Percentiles rank a stretch among this genome's conserved stretches.
These are phyloP conservation scores for Eudyptes chrysolophus DNA, from an alignment of 2,113 vertebrate genomes.

Conservation along the genomic window DNA sequence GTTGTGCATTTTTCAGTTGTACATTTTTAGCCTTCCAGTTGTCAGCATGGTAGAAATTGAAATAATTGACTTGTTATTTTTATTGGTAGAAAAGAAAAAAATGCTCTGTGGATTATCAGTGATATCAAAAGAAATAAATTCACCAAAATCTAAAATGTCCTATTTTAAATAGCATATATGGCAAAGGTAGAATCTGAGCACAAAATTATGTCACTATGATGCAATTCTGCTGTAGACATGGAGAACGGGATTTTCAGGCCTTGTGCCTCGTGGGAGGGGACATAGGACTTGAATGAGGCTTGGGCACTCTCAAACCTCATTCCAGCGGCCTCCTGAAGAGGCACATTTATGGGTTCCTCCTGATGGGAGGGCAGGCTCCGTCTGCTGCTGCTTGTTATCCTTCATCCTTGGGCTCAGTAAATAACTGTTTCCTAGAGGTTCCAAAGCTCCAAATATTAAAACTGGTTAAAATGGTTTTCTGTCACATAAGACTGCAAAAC, in stretches of 20 bases:
- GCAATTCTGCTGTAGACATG: neutral
- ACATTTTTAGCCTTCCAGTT: neutral
- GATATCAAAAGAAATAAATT: neutral
- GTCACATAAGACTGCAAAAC: neutral
- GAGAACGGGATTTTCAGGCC: neutral
- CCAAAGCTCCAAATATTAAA: neutral
- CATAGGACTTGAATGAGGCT: neutral
- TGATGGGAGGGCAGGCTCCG: neutral
- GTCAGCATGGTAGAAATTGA: neutral
- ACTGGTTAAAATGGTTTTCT: neutral
- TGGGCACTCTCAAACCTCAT: neutral
- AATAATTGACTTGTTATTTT: neutral
- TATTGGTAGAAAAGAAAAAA: neutral
- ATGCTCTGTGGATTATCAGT: neutral
- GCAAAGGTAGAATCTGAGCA: neutral
- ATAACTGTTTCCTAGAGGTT: neutral
- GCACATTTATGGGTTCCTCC: fast-evolving
- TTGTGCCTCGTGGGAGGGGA: neutral
- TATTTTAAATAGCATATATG: neutral
- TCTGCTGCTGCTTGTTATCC: neutral
- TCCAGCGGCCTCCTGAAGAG: neutral
- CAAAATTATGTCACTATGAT: neutral
- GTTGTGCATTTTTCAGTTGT: neutral
- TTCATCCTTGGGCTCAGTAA: neutral
- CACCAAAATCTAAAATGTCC: neutral